A percentile compares a stretch with the other conserved stretches of the same genome.
phyloP scores from a whole-genome alignment of 2,888 invertebrate genomes.

The Lepidochitona cinerea region DNA sequence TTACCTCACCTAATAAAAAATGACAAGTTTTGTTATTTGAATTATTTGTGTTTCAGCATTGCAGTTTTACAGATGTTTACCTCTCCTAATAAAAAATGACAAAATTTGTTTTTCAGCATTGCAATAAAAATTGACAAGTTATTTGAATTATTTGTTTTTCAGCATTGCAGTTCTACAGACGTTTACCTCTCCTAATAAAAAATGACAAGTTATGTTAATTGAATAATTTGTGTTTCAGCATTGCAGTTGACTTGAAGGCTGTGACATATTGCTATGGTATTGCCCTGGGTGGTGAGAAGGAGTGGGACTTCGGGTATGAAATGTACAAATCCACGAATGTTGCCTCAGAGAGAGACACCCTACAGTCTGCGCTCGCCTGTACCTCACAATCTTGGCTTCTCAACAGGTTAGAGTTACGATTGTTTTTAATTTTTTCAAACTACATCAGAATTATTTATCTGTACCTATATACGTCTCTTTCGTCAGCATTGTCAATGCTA shows the following conservation, averaged over 20 bases:
- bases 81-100: too few relatives aligned
- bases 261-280: conserved; percentile 83
- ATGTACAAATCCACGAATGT: conserved; percentile 78
- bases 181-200: neutral
- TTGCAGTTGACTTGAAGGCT: conserved; percentile 80
- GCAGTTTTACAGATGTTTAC: too few relatives aligned
- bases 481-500: too few relatives aligned
- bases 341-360: conserved; percentile 78
- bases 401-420: conserved; percentile 43
- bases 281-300: conserved; percentile 77
- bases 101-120: too few relatives aligned
- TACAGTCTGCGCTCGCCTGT: conserved; percentile 81
- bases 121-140: neutral
- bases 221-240: conserved; percentile 73
- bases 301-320: conserved; percentile 84
- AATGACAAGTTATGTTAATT: neutral
- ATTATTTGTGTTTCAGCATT: too few relatives aligned
- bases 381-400: conserved; percentile 77
- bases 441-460: too few relatives aligned
- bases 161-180: neutral
- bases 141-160: neutral
- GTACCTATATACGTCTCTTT: too few relatives aligned
- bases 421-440: too few relatives aligned
- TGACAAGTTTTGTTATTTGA: too few relatives aligned
- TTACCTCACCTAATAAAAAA: too few relatives aligned